Base-by-base conservation (phyloP, 2,797 vertebrate genomes). In the Channallabes apus region DNA sequence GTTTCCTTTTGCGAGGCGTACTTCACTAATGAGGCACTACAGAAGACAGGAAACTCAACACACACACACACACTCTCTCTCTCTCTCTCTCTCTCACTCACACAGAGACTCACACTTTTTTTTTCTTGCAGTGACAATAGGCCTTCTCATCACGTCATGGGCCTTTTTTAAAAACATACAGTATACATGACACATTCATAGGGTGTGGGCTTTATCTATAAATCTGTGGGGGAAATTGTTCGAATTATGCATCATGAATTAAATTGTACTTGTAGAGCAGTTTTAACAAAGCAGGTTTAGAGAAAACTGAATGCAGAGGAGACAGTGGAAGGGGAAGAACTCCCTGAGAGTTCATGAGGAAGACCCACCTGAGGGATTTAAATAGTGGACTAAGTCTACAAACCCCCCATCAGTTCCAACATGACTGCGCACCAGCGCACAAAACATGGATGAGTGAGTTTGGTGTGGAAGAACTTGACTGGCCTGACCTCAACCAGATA, bases 31-130 rank as follows among this genome's bases (percentile, higher is more conserved):
- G 12, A 71, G 51, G n/a, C 51, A 17, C 86, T 82, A 68, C 17
- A 59, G 38, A 58, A 41, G 77, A 90, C 94, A 94, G 94, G 94
- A 95, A 95, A 91, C 90, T 71, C 38, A 20, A 64, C 76, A 38
- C 20, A 38, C 35, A 38, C 20, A 38, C 35, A 2, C 35, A 2
- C 9, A 0, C 46, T 46, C 46, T 46, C 46, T 46, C 46, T 46
- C 9, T 46, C 9, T 46, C 46, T 46, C 1, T 11, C 46, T 51
- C 46, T 51, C 46, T 51, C 20, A 68, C 62, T 3, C 58, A 46
- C 67, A n/a, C 35, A 61, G 1, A 83, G 38, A 41, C 38, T 41
- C 69, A n/a, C 87, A 6, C 79, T 29, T 41, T 71, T 59, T n/a
- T 15, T 20, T 27, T 38, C 86, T 20, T 76, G 64, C 51, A 20